These are phyloP conservation scores for Microtus ochrogaster DNA, from an alignment of 2,113 vertebrate genomes.

Conservation along the genomic window DNA sequence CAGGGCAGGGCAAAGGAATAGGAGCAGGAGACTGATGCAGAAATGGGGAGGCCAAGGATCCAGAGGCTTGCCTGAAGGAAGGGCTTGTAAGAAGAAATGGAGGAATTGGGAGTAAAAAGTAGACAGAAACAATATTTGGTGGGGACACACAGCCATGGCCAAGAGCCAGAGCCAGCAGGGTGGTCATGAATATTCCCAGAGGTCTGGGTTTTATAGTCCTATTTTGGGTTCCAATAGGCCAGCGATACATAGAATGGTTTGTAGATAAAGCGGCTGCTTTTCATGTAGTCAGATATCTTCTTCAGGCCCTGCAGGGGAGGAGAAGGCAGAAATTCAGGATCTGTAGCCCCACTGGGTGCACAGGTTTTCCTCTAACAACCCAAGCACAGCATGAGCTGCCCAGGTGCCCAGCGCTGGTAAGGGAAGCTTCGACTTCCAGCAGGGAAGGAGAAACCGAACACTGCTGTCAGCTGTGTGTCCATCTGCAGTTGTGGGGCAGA, in stretches of 20 bases:
- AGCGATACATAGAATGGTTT: slow-evolving; percentile 81
- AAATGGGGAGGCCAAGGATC: not conserved
- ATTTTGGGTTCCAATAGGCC: slow-evolving; percentile 83
- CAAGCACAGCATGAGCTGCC: not conserved
- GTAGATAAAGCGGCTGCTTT: slow-evolving; percentile 85
- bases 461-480: too few relatives aligned
- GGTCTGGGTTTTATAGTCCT: not conserved
- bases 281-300: slow-evolving; percentile 93
- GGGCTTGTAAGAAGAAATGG: not conserved
- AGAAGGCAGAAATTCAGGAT: not conserved
- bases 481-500: too few relatives aligned
- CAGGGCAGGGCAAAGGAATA: not conserved
- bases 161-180: not conserved
- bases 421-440: not conserved
- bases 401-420: not conserved
- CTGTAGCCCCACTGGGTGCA: not conserved
- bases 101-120: too few relatives aligned
- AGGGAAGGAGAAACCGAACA: not conserved
- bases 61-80: not conserved
- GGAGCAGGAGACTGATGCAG: too few relatives aligned
- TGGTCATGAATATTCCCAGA: fast-evolving
- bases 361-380: not conserved
- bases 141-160: not conserved
- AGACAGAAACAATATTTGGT: not conserved
- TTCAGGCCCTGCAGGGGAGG: slow-evolving; percentile 87